These are phyloP conservation scores for Holacanthus passer DNA, from an alignment of 2,113 vertebrate genomes.

Conservation along the genomic window DNA sequence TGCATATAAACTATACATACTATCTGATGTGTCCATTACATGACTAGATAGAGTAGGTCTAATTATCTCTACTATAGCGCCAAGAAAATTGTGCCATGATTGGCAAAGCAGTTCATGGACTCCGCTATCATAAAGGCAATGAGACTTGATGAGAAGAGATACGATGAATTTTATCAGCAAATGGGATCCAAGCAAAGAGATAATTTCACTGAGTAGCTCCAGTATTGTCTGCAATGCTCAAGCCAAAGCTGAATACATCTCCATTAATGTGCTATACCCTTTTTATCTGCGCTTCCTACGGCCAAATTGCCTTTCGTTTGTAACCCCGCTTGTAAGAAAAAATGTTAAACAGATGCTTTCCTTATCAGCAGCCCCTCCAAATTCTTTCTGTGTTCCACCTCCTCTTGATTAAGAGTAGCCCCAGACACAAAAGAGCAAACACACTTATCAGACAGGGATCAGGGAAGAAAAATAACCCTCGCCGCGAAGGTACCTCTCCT, in stretches of 20 bases:
- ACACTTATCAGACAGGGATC: slow-evolving; percentile 76
- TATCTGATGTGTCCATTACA: slow-evolving; percentile 28
- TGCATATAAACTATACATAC: not conserved
- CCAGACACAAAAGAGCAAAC: slow-evolving; percentile 78
- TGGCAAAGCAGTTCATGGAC: not conserved
- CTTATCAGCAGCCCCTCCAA: slow-evolving; percentile 61
- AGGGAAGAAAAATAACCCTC: slow-evolving; percentile 79
- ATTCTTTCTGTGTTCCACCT: slow-evolving; percentile 62
- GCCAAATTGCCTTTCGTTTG: slow-evolving; percentile 61
- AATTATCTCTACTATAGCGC: slow-evolving; percentile 22
- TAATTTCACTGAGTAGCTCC: slow-evolving; percentile 39
- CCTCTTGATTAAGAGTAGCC: slow-evolving; percentile 73
- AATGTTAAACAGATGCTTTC: slow-evolving; percentile 54
- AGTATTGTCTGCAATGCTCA: slow-evolving; percentile 28
- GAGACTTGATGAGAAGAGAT: not conserved
- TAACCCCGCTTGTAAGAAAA: slow-evolving; percentile 56
- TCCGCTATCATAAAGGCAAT: slow-evolving; percentile 13
- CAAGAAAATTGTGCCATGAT: not conserved
- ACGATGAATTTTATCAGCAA: not conserved
- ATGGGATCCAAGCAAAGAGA: slow-evolving; percentile 15
- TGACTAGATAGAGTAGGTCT: not conserved
- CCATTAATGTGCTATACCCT: slow-evolving; percentile 54
- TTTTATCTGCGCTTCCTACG: slow-evolving; percentile 47
- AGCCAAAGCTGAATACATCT: slow-evolving; percentile 62
- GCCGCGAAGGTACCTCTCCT: slow-evolving; percentile 42